Evolutionary conservation across 2,797 vertebrate genomes (phyloP), one percentile per base, ranked within the genome.

Genomic region (Danio tinwini): DNA sequence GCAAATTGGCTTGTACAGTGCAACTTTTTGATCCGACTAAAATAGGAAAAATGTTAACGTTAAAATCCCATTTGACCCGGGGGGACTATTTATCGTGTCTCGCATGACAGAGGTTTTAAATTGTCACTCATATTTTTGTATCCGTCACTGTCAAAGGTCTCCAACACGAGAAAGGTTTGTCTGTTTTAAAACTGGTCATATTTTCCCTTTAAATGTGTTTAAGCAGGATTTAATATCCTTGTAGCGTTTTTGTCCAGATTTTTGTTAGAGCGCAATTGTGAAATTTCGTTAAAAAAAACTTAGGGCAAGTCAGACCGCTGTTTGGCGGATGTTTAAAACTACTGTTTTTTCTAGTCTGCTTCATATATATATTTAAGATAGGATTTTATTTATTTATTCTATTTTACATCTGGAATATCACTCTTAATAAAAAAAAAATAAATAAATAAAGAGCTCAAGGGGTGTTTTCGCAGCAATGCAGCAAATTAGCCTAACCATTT

Each of bases 1-100:
- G 92, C 85, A 94, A 94, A 94, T 87, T 85, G 86, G 79, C 84
- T 79, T 86, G 89, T 93, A 91, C 91, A 82, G 89, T 91, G 86
- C 86, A 86, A 88, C 81, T 89, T 88, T 91, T 83, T 92, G 89
- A 92, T 90, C 90, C 72, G 74, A 76, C 88, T 89, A 89, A 90
- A 87, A 88, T 61, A 91, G 91, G 87, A 89, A 92, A 91, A 89
- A 91, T 86, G 85, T 89, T 88, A 85, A 84, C 89, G 70, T 82
- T 87, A 75, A 82, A 83, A 78, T 52, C 80, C 80, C 86, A 81
- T 76, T 88, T 88, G 78, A 80, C 90, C 85, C 4, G 65, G 56
- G 90, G 86, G 86, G 76, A 86, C 85, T 86, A 70, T 81, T 81
- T 73, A 80, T 64, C 59, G 50, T 44, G 81, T 84, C 70, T 67